Base-by-base conservation (phyloP, 2,888 invertebrate species). In the Sesamia inferens region DNA sequence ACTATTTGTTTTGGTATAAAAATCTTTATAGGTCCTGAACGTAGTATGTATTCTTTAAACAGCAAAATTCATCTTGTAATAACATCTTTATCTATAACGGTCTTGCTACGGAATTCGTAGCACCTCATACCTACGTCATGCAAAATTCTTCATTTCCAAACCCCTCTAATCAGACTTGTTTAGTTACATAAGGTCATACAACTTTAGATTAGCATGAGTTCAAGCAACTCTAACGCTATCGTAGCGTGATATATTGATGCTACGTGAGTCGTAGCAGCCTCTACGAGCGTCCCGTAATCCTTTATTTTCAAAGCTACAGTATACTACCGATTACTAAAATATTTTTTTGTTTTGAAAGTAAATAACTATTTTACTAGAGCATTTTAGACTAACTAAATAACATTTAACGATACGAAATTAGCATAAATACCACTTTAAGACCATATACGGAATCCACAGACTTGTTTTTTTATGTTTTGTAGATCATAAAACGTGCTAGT, bases 381-480 rank as follows among this genome's bases (percentile, higher is more conserved):
- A 39, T 19, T 51, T 51, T 14, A 39, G 0, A 24, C 11, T 5
- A 7, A 54, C 39, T 13, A 64, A 48, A 71, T 2, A 71, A 75
- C 69, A 81, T 69, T 84, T 70, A 81, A 67, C 57, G 39, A 22
- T 42, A 47, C 13, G 42, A 51, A 66, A 84, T 81, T 76, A 11
- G 14, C 77, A 84, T 82, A 73, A 76, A 64, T 70, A 72, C 68
- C 65, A 66, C 63, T 64, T 66, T 48, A 58, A 10, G 16, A 57
- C 78, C 74, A 63, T 70, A 81, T 76, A 78, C 42, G 75, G 79
- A 81, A 82, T 68, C 76, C 76, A 62, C 62, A 69, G 16, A 69
- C 55, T 71, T 39, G 63, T 71, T 68, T 55, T 79, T 79, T 79
- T 78, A 62, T 63, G n/a, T 57, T 55, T 51, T 68, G 47, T 72